Conservation (phyloP, 2,113 vertebrate species). For the Tor tambroides region DNA sequence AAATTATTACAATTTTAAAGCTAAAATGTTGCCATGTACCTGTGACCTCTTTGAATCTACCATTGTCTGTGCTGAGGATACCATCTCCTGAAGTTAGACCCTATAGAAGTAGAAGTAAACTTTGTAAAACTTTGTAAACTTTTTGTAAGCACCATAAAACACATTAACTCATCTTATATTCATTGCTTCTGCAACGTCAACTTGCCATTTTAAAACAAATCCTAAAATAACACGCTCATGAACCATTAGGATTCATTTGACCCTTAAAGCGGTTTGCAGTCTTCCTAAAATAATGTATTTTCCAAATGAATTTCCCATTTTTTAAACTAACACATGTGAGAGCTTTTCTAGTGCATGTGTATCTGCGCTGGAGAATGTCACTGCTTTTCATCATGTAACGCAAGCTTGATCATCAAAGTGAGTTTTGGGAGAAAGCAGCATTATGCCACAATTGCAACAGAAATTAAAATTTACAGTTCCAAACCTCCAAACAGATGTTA, state of each 20-base stretch:
- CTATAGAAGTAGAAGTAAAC: slow-evolving; percentile 18
- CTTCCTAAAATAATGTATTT: not conserved
- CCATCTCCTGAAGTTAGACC: not conserved
- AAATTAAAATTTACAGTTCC: not conserved
- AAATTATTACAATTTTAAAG: not conserved
- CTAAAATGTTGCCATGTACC: not conserved
- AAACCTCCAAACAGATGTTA: slow-evolving; percentile 13
- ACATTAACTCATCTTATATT: not conserved
- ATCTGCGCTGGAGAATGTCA: not conserved
- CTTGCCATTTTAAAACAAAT: slow-evolving; percentile 4
- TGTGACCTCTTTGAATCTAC: not conserved
- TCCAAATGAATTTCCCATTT: not conserved
- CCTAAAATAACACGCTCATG: not conserved
- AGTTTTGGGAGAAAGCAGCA: not conserved
- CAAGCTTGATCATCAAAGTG: slow-evolving; percentile 23
- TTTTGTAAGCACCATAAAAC: not conserved
- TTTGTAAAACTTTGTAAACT: not conserved
- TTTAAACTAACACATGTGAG: not conserved
- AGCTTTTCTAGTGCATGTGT: not conserved
- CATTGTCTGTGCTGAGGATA: not conserved
- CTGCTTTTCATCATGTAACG: not conserved
- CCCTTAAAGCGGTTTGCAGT: not conserved
- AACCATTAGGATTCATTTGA: not conserved
- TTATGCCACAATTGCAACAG: not conserved
- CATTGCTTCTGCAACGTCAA: not conserved